Conservation (phyloP, 2,888 invertebrate species). For the Eristalis intricaria region DNA sequence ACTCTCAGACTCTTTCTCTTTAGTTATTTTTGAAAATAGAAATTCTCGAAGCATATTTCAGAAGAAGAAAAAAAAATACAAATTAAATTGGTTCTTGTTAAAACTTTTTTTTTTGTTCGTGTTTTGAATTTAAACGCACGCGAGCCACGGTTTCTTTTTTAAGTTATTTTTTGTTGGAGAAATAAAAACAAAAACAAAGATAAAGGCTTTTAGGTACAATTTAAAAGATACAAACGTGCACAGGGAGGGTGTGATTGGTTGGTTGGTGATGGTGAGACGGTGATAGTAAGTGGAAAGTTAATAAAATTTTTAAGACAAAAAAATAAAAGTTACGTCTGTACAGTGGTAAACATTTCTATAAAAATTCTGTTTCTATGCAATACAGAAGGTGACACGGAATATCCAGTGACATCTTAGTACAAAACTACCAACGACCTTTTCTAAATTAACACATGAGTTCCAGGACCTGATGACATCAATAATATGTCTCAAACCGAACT, state of each 20-base stretch:
- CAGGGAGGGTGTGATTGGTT: slow-evolving; percentile 45
- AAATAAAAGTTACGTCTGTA: not conserved
- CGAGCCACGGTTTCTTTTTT: slow-evolving; percentile 51
- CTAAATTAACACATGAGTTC: no score
- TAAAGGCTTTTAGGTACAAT: slow-evolving; percentile 18
- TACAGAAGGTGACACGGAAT: no score
- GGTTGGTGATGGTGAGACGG: slow-evolving; percentile 18
- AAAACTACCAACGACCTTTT: no score
- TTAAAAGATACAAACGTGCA: slow-evolving; percentile 62
- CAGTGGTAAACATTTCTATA: not conserved
- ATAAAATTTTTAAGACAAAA: not conserved
- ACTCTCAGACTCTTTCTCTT: slow-evolving; percentile 22
- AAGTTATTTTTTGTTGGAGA: not conserved
- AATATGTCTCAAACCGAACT: no score
- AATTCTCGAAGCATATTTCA: slow-evolving; percentile 79
- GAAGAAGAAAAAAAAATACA: not conserved
- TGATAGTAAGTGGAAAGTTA: slow-evolving; percentile 19
- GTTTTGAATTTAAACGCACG: slow-evolving; percentile 22
- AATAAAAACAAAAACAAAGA: slow-evolving; percentile 12
- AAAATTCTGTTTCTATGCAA: no score
- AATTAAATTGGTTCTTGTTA: slow-evolving; percentile 22
- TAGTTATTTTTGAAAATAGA: slow-evolving; percentile 76
- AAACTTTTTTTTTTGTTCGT: slow-evolving; percentile 19
- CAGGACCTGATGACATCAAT: no score
- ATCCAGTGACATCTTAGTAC: no score